Conservation (phyloP, 2,888 invertebrate genomes). For the Liopterus haemorrhoidalis region DNA sequence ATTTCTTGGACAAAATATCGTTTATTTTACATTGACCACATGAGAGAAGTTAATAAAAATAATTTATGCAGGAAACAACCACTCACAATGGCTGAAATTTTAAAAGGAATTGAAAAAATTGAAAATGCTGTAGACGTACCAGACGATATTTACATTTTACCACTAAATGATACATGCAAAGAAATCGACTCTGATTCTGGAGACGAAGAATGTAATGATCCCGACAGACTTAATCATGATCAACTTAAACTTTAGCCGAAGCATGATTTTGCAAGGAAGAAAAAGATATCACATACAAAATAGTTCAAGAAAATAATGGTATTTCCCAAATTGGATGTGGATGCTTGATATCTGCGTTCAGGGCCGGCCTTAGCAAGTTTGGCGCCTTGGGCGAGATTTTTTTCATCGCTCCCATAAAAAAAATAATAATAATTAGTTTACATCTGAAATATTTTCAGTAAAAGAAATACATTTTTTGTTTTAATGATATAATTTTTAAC, state of each 20-base stretch:
- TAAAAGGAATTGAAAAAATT: conserved; percentile 2
- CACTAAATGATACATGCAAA: background rate
- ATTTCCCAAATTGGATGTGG: background rate
- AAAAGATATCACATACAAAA: background rate
- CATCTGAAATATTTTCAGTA: no score
- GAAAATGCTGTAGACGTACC: conserved; percentile 3
- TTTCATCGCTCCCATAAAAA: no score
- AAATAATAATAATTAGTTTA: no score
- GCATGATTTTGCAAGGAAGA: background rate
- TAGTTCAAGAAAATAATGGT: background rate
- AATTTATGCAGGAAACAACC: background rate
- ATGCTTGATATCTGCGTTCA: conserved; percentile 1
- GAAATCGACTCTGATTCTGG: conserved; percentile 2
- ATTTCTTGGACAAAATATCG: background rate
- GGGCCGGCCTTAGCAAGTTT: no score
- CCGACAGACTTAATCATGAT: conserved; percentile 1
- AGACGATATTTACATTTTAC: conserved; percentile 3
- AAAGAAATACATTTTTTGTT: no score
- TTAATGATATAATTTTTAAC: no score
- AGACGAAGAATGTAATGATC: conserved; percentile 7
- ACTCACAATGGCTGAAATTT: conserved; percentile 4
- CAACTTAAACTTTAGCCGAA: background rate
- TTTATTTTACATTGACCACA: background rate
- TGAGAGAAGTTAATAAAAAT: background rate
- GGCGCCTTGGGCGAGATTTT: no score